These are phyloP conservation scores for Uropsilus gracilis DNA, from an alignment of 2,113 vertebrate species.

Conservation along the genomic window DNA sequence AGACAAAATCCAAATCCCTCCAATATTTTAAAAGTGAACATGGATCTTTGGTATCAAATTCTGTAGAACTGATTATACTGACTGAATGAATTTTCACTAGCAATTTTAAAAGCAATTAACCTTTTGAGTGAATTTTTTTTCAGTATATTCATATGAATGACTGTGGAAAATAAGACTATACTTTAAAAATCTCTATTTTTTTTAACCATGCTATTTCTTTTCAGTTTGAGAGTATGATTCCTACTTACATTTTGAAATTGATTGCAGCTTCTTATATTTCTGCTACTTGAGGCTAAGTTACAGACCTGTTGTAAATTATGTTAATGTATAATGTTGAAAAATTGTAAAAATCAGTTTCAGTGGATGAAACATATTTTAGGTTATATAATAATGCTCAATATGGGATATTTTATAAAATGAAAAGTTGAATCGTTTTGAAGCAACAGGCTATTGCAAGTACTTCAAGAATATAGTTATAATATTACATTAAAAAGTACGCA, in stretches of 20 bases:
- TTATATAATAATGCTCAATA: neutral
- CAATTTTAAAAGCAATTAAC: neutral
- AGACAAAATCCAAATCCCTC: neutral
- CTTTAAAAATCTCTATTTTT: neutral
- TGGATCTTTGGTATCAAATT: neutral
- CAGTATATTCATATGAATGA: neutral
- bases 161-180: neutral
- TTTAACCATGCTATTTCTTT: neutral
- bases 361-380: neutral
- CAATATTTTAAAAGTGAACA: neutral
- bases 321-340: neutral
- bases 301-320: neutral
- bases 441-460: neutral
- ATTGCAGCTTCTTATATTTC: neutral
- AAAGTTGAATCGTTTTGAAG: neutral
- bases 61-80: neutral
- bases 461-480: constrained; percentile 1
- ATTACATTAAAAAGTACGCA: neutral
- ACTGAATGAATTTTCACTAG: neutral
- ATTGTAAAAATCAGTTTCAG: neutral
- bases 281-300: neutral
- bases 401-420: neutral
- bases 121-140: neutral
- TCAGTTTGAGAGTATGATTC: neutral
- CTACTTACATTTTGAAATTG: constrained; percentile 1